Evolutionary conservation across 2,797 vertebrate genomes (phyloP).

Genomic region (Coreius guichenoti): DNA sequence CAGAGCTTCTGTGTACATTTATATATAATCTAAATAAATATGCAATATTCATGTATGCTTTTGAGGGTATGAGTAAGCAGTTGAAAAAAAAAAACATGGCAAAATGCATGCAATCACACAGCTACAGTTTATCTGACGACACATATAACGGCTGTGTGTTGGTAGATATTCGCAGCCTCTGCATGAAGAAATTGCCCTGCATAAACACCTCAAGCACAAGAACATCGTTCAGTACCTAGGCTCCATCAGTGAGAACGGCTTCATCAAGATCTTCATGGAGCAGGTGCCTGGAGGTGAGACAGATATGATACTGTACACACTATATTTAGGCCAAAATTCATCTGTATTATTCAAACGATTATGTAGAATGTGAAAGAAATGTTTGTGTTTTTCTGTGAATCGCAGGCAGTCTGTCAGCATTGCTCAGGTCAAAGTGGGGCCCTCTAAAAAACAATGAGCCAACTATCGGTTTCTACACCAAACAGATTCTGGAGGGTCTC

Average conservation of each 20-base stretch:
- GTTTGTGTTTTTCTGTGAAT: constrained; percentile 9
- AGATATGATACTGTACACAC: background rate
- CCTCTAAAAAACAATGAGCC: constrained; percentile 96
- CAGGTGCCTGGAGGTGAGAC: constrained; percentile 95
- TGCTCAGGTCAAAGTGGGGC: constrained; percentile 98
- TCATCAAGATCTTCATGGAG: constrained; percentile 99
- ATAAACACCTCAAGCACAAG: constrained; percentile 98
- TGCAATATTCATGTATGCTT: background rate
- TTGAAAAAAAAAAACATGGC: too few species aligned
- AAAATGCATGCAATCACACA: background rate
- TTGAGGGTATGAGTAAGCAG: background rate
- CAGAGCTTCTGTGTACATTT: background rate
- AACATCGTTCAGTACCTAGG: constrained; percentile 99
- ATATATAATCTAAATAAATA: too few species aligned
- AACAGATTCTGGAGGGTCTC: constrained; percentile 97
- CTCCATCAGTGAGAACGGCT: constrained; percentile 95
- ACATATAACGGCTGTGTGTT: background rate
- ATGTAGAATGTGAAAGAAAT: background rate
- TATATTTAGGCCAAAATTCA: background rate
- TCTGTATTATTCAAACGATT: background rate
- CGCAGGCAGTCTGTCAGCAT: constrained; percentile 94
- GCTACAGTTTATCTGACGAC: background rate
- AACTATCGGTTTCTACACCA: constrained; percentile 98
- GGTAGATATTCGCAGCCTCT: constrained; percentile 95
- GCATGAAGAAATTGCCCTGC: constrained; percentile 97